Evolutionary conservation across 2,888 invertebrate species (phyloP).

Genomic region (Arctia plantaginis): DNA sequence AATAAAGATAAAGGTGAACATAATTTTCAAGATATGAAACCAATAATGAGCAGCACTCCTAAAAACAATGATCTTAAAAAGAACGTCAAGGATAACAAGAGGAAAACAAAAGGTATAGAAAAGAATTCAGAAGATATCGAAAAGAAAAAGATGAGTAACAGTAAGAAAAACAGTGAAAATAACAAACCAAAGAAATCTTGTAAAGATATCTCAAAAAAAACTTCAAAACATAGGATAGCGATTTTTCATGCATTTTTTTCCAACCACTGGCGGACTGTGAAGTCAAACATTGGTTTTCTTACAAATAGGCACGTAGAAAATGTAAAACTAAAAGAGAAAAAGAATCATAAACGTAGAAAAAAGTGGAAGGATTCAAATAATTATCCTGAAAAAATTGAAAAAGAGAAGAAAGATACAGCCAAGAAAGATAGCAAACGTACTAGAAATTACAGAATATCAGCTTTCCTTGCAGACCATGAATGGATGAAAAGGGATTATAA

Average conservation of each 20-base stretch:
- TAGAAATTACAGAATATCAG: conserved; percentile 59
- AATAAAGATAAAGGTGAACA: conserved; percentile 1
- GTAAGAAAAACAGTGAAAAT: neutral
- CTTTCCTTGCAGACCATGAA: conserved; percentile 59
- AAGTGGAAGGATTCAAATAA: conserved; percentile 43
- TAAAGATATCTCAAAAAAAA: conserved; percentile 28
- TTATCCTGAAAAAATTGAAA: conserved; percentile 12
- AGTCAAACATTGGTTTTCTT: conserved; percentile 34
- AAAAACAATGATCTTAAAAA: conserved; percentile 21
- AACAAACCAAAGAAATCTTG: conserved; percentile 20
- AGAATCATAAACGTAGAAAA: conserved; percentile 67
- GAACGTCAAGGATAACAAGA: conserved; percentile 11
- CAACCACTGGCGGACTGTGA: conserved; percentile 52
- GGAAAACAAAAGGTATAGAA: conserved; percentile 4
- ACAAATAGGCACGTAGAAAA: conserved; percentile 20
- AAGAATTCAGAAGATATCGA: conserved; percentile 23
- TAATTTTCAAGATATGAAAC: neutral
- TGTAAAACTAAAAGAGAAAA: conserved; percentile 39
- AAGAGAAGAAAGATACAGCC: conserved; percentile 26
- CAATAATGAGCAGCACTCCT: conserved; percentile 13
- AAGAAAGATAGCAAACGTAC: conserved; percentile 50
- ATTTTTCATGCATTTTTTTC: conserved; percentile 37
- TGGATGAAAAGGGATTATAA: conserved; percentile 51
- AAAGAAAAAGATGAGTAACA: conserved; percentile 14
- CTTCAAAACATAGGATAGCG: conserved; percentile 21